A percentile compares a stretch with the other conserved stretches of the same genome.
phyloP scores from a whole-genome alignment of 2,888 invertebrate species.

The Drosophila dives region DNA sequence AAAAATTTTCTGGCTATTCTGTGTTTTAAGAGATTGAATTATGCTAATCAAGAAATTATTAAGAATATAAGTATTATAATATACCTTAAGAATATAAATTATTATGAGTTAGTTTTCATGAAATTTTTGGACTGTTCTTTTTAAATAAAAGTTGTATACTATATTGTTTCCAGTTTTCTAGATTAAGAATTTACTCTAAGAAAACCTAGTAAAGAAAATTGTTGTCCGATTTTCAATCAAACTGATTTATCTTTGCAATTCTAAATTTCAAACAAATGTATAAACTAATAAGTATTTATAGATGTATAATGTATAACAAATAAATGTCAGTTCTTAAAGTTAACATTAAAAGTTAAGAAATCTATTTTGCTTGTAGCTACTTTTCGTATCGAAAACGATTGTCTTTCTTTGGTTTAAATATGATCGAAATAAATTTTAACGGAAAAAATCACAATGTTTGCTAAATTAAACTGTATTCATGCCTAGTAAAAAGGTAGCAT shows the following conservation, averaged over 20 bases:
- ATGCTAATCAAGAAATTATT: not conserved
- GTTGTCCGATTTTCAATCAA: not conserved
- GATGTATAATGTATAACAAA: not conserved
- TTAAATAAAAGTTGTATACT: no score
- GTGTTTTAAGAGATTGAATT: not conserved
- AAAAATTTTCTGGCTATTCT: not conserved
- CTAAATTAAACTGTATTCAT: no score
- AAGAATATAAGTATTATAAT: no score
- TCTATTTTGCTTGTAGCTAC: not conserved
- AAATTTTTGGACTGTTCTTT: no score
- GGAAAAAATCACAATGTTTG: no score
- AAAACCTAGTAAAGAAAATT: not conserved
- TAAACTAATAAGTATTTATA: not conserved
- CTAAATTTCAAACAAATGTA: not conserved
- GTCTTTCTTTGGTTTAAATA: not conserved
- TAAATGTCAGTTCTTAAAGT: fast-evolving
- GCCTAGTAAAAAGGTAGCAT: no score
- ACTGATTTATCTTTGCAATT: not conserved
- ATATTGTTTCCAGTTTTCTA: not conserved
- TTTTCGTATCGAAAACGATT: not conserved
- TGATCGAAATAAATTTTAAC: no score
- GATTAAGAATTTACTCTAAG: not conserved
- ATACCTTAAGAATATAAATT: no score
- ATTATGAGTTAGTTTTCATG: no score
- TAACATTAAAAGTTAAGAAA: not conserved